Conservation (phyloP, 2,888 invertebrate genomes). For the Melanargia galathea region DNA sequence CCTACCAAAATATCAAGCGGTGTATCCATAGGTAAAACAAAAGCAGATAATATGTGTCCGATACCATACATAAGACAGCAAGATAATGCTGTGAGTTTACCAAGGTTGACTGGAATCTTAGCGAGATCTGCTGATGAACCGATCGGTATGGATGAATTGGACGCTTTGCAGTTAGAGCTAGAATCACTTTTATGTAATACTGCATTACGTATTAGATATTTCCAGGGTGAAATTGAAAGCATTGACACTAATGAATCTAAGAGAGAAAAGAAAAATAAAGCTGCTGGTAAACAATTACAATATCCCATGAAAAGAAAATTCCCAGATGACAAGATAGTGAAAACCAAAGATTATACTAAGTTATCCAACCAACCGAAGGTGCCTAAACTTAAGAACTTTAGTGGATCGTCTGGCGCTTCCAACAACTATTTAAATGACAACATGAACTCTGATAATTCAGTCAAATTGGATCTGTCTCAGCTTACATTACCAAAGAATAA, state of each 20-base stretch:
- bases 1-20: slow-evolving; percentile 73
- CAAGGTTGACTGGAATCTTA: slow-evolving; percentile 85
- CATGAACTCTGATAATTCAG: slow-evolving; percentile 75
- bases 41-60: slow-evolving; percentile 69
- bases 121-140: slow-evolving; percentile 87
- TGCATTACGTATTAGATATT: slow-evolving; percentile 88
- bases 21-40: slow-evolving; percentile 70
- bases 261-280: slow-evolving; percentile 78
- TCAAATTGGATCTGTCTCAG: slow-evolving; percentile 85
- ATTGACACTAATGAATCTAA: slow-evolving; percentile 83
- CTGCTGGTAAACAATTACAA: slow-evolving; percentile 78
- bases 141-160: slow-evolving; percentile 93
- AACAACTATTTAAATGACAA: slow-evolving; percentile 71
- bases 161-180: slow-evolving; percentile 92
- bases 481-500: slow-evolving; percentile 92
- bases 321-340: slow-evolving; percentile 80
- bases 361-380: slow-evolving; percentile 82
- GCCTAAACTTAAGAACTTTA: slow-evolving; percentile 80
- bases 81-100: slow-evolving; percentile 86
- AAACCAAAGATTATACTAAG: slow-evolving; percentile 81
- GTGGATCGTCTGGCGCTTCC: slow-evolving; percentile 69
- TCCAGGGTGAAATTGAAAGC: slow-evolving; percentile 89
- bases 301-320: slow-evolving; percentile 81
- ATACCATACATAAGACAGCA: slow-evolving; percentile 87
- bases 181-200: slow-evolving; percentile 92